Evolutionary conservation across 2,888 invertebrate genomes (phyloP).

Genomic region (Agrotis segetum): DNA sequence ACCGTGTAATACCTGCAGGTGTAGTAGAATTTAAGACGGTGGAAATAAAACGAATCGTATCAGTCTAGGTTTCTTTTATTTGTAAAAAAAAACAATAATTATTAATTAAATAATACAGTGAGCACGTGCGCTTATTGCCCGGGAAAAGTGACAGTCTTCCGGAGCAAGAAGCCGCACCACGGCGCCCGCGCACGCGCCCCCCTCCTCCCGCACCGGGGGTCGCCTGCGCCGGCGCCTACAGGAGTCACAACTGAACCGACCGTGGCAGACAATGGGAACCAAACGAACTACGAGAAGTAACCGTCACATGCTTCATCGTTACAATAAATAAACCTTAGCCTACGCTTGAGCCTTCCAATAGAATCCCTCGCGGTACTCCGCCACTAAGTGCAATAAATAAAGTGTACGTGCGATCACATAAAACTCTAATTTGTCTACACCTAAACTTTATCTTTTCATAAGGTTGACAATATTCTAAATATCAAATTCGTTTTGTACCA

Average conservation of each 20-base stretch:
- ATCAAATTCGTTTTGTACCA: constrained; percentile 88
- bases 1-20: no score
- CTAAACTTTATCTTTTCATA: constrained; percentile 74
- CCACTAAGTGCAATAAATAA: constrained; percentile 80
- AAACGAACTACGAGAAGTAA: constrained; percentile 60
- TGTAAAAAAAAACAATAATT: constrained; percentile 87
- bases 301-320: constrained; percentile 32
- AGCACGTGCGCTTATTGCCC: constrained; percentile 89
- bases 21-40: neutral
- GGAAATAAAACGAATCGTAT: constrained; percentile 72
- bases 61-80: constrained; percentile 90
- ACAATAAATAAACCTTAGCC: constrained; percentile 70
- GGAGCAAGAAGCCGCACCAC: constrained; percentile 87
- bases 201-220: neutral
- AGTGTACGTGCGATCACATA: constrained; percentile 85
- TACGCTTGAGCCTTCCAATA: constrained; percentile 75
- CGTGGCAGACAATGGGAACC: constrained; percentile 62
- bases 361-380: constrained; percentile 65
- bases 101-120: constrained; percentile 85
- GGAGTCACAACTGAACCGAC: constrained; percentile 66
- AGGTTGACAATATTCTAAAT: constrained; percentile 75
- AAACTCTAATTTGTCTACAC: constrained; percentile 76
- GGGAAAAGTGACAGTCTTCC: constrained; percentile 90
- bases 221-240: constrained; percentile 58
- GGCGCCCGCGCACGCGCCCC: constrained; percentile 54